Evolutionary conservation across 2,113 vertebrate genomes (phyloP).

Genomic region (Chauna torquata): DNA sequence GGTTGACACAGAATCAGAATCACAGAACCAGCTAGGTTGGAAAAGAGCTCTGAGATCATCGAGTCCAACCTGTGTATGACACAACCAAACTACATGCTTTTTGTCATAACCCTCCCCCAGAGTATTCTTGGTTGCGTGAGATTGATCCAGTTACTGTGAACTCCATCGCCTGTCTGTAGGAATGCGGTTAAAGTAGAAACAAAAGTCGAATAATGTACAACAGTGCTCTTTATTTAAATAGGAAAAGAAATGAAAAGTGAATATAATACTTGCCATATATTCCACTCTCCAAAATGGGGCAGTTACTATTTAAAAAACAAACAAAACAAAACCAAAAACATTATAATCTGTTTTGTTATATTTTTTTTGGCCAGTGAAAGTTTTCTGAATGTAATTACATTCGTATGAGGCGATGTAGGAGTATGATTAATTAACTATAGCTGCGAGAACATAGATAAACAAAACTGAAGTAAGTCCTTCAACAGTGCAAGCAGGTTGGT

Average conservation of each 20-base stretch:
- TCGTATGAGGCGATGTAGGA: not conserved
- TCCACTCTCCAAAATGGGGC: not conserved
- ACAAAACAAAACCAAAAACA: no score
- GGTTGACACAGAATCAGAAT: no score
- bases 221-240: not conserved
- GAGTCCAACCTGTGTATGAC: no score
- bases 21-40: no score
- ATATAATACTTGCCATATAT: not conserved
- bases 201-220: not conserved
- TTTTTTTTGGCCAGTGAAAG: not conserved
- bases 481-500: fast-evolving
- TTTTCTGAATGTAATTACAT: not conserved
- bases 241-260: not conserved
- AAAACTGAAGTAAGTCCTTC: not conserved
- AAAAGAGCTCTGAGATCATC: no score
- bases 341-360: not conserved
- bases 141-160: not conserved
- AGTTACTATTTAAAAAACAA: not conserved
- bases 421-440: not conserved
- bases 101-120: not conserved
- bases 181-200: not conserved
- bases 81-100: not conserved
- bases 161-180: not conserved
- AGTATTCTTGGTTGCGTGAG: not conserved
- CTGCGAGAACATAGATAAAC: not conserved